A percentile compares a stretch with the other conserved stretches of the same genome.
Conservation (phyloP, 53 echinoderm and acorn worm genomes). For the Hippasteria phrygiana region DNA sequence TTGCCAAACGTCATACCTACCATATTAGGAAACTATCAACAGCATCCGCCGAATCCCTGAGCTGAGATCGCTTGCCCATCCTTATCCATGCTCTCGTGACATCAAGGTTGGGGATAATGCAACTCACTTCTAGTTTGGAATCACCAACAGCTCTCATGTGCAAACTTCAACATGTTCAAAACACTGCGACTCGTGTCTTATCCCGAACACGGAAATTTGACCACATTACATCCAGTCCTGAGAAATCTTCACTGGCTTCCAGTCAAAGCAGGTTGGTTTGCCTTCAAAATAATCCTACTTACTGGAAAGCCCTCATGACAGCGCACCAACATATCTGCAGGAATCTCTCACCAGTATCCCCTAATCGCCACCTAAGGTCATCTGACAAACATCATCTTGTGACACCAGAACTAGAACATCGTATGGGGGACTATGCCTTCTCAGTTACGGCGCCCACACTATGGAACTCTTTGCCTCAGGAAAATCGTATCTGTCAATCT, state of each 20-base stretch:
- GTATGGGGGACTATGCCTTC: too few species aligned
- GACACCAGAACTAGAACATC: conserved; percentile 22
- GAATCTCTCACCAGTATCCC: too few species aligned
- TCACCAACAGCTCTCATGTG: not conserved
- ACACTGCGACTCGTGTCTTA: too few species aligned
- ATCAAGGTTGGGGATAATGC: conserved; percentile 31
- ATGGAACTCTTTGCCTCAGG: too few species aligned
- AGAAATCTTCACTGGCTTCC: too few species aligned
- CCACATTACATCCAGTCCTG: too few species aligned
- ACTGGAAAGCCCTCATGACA: too few species aligned
- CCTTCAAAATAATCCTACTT: conserved; percentile 33
- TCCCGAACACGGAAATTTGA: too few species aligned
- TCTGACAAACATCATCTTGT: conserved; percentile 55
- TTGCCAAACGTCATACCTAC: conserved; percentile 16
- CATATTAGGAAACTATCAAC: conserved; percentile 45
- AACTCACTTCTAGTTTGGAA: conserved; percentile 31
- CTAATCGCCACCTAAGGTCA: too few species aligned
- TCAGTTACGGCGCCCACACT: too few species aligned
- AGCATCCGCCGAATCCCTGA: conserved; percentile 37
- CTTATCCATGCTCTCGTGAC: conserved; percentile 34
- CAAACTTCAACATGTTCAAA: conserved; percentile 55
- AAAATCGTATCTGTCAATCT: too few species aligned
- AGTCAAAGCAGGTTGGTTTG: conserved; percentile 28
- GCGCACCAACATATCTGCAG: too few species aligned
- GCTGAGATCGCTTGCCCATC: not conserved